Conservation (phyloP, 2,797 vertebrate species). For the Acrossocheilus wenchowensis region DNA sequence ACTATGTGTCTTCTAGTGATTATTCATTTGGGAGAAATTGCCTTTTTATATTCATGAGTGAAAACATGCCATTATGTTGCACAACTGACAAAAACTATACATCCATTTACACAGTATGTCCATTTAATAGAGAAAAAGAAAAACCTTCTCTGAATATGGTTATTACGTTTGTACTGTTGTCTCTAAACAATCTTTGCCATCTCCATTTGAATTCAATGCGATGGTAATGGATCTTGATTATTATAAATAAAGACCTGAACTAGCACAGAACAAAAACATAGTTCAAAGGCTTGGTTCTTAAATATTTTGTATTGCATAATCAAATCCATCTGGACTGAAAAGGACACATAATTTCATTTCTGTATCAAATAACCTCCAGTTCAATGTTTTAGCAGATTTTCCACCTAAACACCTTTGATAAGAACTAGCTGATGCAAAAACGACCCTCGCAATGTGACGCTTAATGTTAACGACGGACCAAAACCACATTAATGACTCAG, state of each 20-base stretch:
- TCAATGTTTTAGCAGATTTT: constrained; percentile 32
- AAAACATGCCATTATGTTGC: not conserved
- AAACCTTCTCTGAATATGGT: not conserved
- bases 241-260: not conserved
- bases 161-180: not conserved
- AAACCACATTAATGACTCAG: constrained; percentile 43
- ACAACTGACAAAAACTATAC: not conserved
- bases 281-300: constrained; percentile 9
- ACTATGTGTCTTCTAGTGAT: not conserved
- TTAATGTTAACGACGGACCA: constrained; percentile 17
- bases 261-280: constrained; percentile 17
- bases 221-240: not conserved
- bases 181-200: not conserved
- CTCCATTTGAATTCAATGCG: constrained; percentile 11
- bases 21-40: not conserved
- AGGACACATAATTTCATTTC: not conserved
- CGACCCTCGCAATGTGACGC: constrained; percentile 18
- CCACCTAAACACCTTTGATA: constrained; percentile 12
- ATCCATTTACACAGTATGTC: not conserved
- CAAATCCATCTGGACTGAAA: not conserved
- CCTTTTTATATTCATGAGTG: not conserved
- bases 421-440: constrained; percentile 12
- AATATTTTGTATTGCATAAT: not conserved
- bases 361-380: not conserved
- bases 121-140: not conserved